Evolutionary conservation across 2,797 vertebrate genomes (phyloP).

Genomic region (Tapirus indicus): DNA sequence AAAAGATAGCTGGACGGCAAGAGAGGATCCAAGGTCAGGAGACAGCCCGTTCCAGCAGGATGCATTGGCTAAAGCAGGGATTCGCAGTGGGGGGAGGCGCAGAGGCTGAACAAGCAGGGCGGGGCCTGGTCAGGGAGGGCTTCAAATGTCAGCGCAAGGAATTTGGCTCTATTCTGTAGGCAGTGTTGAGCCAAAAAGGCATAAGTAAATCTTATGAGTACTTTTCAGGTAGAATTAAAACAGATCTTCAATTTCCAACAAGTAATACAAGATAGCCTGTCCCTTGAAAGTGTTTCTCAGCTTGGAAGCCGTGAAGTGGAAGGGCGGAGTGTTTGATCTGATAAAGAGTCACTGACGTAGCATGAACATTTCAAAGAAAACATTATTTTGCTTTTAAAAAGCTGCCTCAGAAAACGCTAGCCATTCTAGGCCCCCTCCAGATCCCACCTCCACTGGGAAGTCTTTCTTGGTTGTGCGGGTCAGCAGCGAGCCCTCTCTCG

Average conservation of each 20-base stretch:
- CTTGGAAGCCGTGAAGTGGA: constrained; percentile 3
- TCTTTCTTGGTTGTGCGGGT: background rate
- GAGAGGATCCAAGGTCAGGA: background rate
- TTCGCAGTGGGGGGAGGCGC: background rate
- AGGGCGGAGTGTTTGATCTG: background rate
- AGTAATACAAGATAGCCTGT: constrained; percentile 43
- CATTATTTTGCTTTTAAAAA: background rate
- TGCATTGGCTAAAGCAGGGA: background rate
- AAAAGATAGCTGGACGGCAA: background rate
- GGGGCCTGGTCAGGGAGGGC: background rate
- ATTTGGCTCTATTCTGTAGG: background rate
- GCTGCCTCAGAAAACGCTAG: background rate
- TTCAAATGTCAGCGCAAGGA: background rate
- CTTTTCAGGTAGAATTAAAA: constrained; percentile 25
- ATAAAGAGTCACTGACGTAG: background rate
- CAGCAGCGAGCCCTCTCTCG: background rate
- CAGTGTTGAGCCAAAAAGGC: background rate
- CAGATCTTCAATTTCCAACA: constrained; percentile 56
- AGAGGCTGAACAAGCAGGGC: background rate
- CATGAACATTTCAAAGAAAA: background rate
- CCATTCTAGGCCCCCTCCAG: background rate
- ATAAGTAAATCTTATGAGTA: background rate
- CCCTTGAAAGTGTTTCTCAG: background rate
- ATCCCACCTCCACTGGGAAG: background rate
- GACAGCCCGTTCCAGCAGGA: background rate